Evolutionary conservation across 92 coral and sea anemone genomes (phyloP).

Genomic region (Umimayanthus kanabou): DNA sequence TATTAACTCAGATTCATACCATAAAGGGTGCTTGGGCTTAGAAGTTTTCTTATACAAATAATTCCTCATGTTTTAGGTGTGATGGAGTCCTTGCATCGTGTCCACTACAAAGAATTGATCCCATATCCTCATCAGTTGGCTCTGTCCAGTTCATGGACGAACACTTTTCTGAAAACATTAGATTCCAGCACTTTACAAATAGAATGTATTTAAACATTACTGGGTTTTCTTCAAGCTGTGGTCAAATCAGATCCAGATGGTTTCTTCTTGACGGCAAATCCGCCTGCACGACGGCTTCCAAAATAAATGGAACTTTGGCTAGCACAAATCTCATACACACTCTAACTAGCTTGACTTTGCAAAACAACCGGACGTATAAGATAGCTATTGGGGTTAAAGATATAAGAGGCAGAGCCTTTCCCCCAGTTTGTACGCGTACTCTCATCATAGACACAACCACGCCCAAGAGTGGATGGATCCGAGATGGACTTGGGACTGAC

Average conservation of each 20-base stretch:
- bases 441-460: slow-evolving; percentile 78
- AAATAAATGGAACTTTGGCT: slow-evolving; percentile 41
- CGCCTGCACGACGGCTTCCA: slow-evolving; percentile 50
- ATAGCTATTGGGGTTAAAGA: slow-evolving; percentile 73
- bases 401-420: slow-evolving; percentile 56
- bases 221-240: slow-evolving; percentile 43
- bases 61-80: slow-evolving; percentile 21
- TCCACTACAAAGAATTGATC: not conserved
- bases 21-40: too few relatives aligned
- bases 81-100: slow-evolving; percentile 44
- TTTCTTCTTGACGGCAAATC: slow-evolving; percentile 39
- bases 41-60: too few relatives aligned
- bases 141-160: slow-evolving; percentile 19
- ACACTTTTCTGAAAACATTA: not conserved
- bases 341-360: slow-evolving; percentile 60
- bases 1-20: too few relatives aligned
- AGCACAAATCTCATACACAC: slow-evolving; percentile 47
- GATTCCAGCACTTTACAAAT: slow-evolving; percentile 35
- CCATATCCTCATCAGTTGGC: slow-evolving; percentile 15
- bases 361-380: slow-evolving; percentile 62
- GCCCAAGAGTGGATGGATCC: slow-evolving; percentile 87
- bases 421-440: slow-evolving; percentile 66
- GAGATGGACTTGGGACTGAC: slow-evolving; percentile 82
- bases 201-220: slow-evolving; percentile 24
- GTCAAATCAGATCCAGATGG: slow-evolving; percentile 29